These are phyloP conservation scores for Rhabdomys pumilio DNA, from an alignment of 2,797 vertebrate species.

Conservation along the genomic window DNA sequence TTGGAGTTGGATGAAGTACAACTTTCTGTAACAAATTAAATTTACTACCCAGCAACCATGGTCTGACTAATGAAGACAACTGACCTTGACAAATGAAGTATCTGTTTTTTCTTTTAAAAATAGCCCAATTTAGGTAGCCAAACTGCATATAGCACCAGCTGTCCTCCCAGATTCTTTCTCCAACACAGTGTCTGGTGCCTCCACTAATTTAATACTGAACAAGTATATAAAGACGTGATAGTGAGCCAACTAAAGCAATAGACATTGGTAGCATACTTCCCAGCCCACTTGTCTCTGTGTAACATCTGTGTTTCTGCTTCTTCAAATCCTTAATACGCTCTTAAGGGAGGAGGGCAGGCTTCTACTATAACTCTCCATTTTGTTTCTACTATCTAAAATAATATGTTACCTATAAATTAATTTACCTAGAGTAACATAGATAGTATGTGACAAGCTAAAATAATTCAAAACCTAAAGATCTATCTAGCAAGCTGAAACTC, in stretches of 20 bases:
- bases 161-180: neutral
- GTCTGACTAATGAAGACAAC: neutral
- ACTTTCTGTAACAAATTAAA: constrained; percentile 23
- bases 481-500: neutral
- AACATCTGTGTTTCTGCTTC: neutral
- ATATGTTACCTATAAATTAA: neutral
- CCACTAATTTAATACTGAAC: constrained; percentile 56
- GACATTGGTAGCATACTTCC: neutral
- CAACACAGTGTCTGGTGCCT: neutral
- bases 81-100: constrained; percentile 59
- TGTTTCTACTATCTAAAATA: neutral
- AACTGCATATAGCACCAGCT: constrained; percentile 53
- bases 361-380: neutral
- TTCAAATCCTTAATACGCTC: neutral
- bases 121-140: neutral
- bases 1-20: neutral
- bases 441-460: neutral
- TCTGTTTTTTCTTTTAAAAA: constrained; percentile 52
- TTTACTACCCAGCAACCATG: neutral
- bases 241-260: constrained; percentile 27
- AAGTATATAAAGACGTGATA: constrained; percentile 52
- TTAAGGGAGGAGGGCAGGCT: neutral
- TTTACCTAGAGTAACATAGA: neutral
- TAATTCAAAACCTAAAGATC: neutral
- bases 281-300: neutral